Evolutionary conservation across 1,140 invertebrate species (phyloP).

Genomic region (Pararge aegeria): DNA sequence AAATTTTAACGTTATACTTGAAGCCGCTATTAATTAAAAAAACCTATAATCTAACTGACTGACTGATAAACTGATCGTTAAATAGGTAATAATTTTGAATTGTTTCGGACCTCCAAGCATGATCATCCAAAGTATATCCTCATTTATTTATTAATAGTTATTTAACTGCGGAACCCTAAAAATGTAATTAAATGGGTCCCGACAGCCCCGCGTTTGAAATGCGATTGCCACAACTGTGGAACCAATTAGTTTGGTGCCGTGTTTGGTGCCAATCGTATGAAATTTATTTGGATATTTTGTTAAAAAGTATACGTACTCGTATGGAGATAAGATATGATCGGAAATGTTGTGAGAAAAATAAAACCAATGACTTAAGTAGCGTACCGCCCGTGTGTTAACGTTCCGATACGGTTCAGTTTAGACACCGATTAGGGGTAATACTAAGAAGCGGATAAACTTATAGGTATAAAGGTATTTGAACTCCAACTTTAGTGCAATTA

Average conservation of each 20-base stretch:
- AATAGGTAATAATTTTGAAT: too few species aligned
- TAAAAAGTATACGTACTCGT: not conserved
- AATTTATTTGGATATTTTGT: conserved; percentile 9
- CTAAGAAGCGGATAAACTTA: too few species aligned
- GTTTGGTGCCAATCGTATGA: conserved; percentile 10
- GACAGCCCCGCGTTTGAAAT: conserved; percentile 35
- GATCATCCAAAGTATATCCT: too few species aligned
- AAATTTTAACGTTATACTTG: too few species aligned
- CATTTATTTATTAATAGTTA: not conserved
- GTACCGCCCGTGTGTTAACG: not conserved
- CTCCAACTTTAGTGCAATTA: too few species aligned
- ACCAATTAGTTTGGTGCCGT: conserved; percentile 26
- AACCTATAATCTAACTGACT: too few species aligned
- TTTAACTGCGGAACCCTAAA: conserved; percentile 3
- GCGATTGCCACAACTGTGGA: conserved; percentile 30
- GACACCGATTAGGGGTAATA: too few species aligned
- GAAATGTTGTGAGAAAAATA: not conserved
- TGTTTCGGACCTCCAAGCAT: too few species aligned
- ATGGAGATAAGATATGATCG: not conserved
- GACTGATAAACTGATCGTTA: too few species aligned
- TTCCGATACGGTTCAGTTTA: too few species aligned
- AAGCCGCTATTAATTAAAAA: too few species aligned
- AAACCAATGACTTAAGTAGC: not conserved
- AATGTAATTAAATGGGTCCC: conserved; percentile 58
- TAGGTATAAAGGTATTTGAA: too few species aligned